Conservation (phyloP, 2,113 vertebrate genomes). For the Miniopterus natalensis region DNA sequence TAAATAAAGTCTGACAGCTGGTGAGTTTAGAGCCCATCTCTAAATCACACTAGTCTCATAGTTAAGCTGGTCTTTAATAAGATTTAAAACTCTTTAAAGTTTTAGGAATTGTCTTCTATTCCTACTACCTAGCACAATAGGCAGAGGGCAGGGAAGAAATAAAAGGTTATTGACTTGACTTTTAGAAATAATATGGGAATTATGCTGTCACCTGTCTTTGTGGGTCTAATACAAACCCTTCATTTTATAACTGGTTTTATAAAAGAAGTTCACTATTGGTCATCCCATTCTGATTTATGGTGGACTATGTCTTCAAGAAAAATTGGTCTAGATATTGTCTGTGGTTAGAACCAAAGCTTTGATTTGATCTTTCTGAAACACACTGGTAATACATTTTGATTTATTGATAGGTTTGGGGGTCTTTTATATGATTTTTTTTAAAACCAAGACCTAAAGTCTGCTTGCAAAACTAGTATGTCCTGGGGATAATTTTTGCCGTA, state of each 20-base stretch:
- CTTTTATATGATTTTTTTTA: background rate
- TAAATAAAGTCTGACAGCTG: background rate
- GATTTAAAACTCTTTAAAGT: background rate
- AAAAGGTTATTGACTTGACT: background rate
- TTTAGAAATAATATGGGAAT: background rate
- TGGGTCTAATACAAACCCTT: background rate
- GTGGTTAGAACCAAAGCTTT: background rate
- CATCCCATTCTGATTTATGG: background rate
- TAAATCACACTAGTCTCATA: background rate
- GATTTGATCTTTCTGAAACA: slow-evolving; percentile 12
- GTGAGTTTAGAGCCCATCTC: background rate
- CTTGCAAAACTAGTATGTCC: background rate
- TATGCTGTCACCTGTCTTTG: background rate
- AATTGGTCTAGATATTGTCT: background rate
- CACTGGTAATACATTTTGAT: background rate
- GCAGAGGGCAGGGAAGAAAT: background rate
- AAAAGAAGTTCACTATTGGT: background rate
- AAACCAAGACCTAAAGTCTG: background rate
- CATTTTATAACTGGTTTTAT: background rate
- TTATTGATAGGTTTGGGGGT: background rate
- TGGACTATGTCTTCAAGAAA: background rate
- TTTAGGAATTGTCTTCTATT: background rate
- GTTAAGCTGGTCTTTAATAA: background rate
- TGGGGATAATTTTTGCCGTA: background rate
- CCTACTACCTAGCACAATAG: background rate